These are phyloP conservation scores for Dolichopus griseipennis DNA, from an alignment of 2,888 invertebrate species.

Conservation along the genomic window DNA sequence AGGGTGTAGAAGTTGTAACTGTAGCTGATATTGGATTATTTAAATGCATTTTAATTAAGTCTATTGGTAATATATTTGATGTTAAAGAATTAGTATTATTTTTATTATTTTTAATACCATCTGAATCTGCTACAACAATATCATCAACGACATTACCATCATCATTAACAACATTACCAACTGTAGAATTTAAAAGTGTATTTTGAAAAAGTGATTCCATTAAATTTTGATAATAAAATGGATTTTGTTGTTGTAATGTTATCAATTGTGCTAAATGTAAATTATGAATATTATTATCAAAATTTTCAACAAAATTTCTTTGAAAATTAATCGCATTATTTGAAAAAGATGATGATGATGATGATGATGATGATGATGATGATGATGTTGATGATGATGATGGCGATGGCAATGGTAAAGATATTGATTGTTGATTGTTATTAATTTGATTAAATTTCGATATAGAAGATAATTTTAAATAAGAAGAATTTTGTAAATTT, in stretches of 20 bases:
- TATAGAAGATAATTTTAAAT: neutral
- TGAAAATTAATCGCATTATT: neutral
- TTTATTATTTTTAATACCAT: neutral
- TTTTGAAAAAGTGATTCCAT: neutral
- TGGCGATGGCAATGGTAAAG: no score
- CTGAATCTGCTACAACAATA: neutral
- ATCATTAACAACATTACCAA: neutral
- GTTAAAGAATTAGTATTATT: neutral
- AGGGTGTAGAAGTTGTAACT: neutral
- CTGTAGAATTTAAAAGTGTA: neutral
- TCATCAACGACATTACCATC: neutral
- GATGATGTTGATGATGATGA: neutral
- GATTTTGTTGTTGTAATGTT: constrained; percentile 28
- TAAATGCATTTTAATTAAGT: no score
- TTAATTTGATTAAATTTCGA: neutral
- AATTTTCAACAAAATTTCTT: constrained; percentile 18
- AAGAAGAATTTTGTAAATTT: neutral
- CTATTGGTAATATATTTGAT: neutral
- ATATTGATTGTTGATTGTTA: neutral
- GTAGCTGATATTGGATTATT: neutral
- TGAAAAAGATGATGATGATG: neutral
- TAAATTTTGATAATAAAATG: constrained; percentile 25
- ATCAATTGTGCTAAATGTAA: constrained; percentile 27
- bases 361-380: neutral
- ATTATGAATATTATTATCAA: constrained; percentile 27